phyloP scores from a whole-genome alignment of 92 coral and sea anemone genomes.

The Parazoanthus darwini region DNA sequence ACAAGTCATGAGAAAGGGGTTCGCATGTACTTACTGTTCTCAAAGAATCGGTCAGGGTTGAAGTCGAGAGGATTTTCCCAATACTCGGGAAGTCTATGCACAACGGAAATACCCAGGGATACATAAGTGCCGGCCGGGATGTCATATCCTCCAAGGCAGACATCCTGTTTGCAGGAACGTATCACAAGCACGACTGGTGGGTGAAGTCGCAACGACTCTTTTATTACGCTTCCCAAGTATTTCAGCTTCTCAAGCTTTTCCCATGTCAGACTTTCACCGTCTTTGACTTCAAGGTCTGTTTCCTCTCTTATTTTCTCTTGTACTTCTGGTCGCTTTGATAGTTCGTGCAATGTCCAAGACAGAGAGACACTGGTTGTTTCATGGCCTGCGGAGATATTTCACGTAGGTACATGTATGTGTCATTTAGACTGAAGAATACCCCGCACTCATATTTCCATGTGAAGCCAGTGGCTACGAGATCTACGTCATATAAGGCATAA shows the following conservation, averaged over 20 bases:
- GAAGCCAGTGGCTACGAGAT: too few species aligned
- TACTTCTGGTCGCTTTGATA: constrained; percentile 67
- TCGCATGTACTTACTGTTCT: constrained; percentile 33
- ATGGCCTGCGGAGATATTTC: constrained; percentile 65
- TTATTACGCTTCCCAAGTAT: constrained; percentile 65
- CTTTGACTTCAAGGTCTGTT: constrained; percentile 35
- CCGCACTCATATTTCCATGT: too few species aligned
- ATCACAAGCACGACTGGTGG: constrained; percentile 44
- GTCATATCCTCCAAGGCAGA: constrained; percentile 60
- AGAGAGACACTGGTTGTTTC: constrained; percentile 67
- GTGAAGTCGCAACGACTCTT: constrained; percentile 69
- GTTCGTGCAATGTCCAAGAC: constrained; percentile 73
- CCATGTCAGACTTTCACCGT: constrained; percentile 48
- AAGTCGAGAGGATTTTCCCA: constrained; percentile 73
- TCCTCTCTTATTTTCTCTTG: constrained; percentile 61
- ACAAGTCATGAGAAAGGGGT: background rate
- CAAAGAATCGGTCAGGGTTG: constrained; percentile 65
- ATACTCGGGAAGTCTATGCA: constrained; percentile 59
- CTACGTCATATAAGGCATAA: too few species aligned
- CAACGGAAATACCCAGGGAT: constrained; percentile 44
- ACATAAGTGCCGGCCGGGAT: constrained; percentile 62
- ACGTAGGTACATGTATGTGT: too few species aligned
- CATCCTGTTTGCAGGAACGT: constrained; percentile 48
- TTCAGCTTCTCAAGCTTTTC: constrained; percentile 62
- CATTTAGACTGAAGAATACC: too few species aligned